Evolutionary conservation across 2,888 invertebrate genomes (phyloP), one percentile per base, ranked within the genome.

Genomic region (Lasioglossum pauxillum): DNA sequence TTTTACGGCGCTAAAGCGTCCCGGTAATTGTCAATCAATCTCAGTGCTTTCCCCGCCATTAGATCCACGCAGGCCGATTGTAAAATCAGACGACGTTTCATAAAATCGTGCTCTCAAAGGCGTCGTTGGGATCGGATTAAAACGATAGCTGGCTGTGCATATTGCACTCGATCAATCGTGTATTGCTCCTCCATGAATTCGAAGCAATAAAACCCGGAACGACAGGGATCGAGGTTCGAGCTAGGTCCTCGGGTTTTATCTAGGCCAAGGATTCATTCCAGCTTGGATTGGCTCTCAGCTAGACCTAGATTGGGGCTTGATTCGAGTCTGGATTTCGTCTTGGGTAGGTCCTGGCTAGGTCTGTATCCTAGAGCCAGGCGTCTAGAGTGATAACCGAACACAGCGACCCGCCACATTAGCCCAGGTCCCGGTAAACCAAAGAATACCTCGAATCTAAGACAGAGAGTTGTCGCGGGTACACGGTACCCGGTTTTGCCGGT

Each of bases 401-500:
- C 8, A 23, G 44, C 44, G 49, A 53, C 23, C 23, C 2, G 23
- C 2, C 53, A 8, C 8, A 23, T 53, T 53, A 23, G 23, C 23
- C 53, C 2, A 53, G 53, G 23, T 53, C 23, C 53, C 53, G 5
- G 5, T 53, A 53, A 10, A 8, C 53, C 23, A 53, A 10, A 8
- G 53, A 23, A 23, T 23, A 53, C 2, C 23, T 23, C 23, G 23
- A 10, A 53, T 53, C 53, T 8, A 53, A 53, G 53, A 53, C 53
- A n/a, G 53, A 53, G 53, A 10, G 53, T 49, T 49, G 19, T 49
- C 60, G 60, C 27, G 27, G 8, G 60, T 27, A 27, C 60, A 44
- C 31, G 64, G 44, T 41, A 57, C 27, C 44, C 60, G 8, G 16
- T 82, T 85, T 64, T 79, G 73, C 78, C 44, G 46, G 46, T 4